Evolutionary conservation across 2,888 invertebrate species (phyloP), one percentile per base, ranked within the genome.

Genomic region (Ommatoiulus sabulosus): DNA sequence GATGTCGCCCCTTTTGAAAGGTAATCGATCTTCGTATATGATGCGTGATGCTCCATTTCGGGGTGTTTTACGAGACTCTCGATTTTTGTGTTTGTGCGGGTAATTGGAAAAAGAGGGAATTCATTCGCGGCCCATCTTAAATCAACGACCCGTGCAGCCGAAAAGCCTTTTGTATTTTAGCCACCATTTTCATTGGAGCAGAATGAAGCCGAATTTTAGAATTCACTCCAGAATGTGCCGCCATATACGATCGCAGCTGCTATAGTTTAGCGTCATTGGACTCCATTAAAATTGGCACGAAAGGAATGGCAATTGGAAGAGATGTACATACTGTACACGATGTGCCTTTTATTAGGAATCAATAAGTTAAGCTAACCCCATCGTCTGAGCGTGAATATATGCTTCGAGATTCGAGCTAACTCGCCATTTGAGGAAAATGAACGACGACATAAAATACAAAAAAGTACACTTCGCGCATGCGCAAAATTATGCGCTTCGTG

Each of bases 41-140:
- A 35, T 35, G 35, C 35, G 35, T 35, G 35, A 35, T 35, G 35
- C 35, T 35, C 35, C 46, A 8, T n/a, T 87, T 48, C 63, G 87
- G 57, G 72, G 72, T 20, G 24, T 3, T 20, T 72, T 72, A 72
- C 24, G 24, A 20, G 7, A 10, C 12, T 17, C 43, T n/a, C 57
- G 1, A 86, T 87, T 44, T 84, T 88, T 84, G 88, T 88, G 88
- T 88, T 88, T 88, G 88, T 88, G 88, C 88, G 84, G 88, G 88
- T 88, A 88, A 88, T 84, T 88, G 88, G 88, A 88, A 87, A 88
- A 72, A 6, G 10, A 84, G 80, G 88, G 88, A 88, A 88, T 88
- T 88, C 88, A 24, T 3, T 12, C 2, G 8, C 15, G 8, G 8
- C 43, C 86, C 86, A 43, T 46, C 48, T 46, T 86, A 86, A 86